Conservation (phyloP, 2,797 vertebrate species). For the Selene dorsalis region DNA sequence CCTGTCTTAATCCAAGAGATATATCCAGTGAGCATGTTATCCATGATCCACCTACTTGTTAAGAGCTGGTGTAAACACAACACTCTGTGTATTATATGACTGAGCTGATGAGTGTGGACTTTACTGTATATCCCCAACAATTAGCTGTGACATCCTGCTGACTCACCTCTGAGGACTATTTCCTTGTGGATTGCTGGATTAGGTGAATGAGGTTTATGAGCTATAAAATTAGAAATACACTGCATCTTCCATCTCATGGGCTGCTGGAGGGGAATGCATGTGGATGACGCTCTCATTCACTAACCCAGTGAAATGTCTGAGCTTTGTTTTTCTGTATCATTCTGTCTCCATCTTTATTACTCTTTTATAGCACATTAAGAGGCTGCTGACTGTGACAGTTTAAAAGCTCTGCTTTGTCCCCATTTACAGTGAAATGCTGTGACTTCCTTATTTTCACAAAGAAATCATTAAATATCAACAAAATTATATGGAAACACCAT, state of each 20-base stretch:
- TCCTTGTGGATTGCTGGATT: slow-evolving; percentile 15
- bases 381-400: slow-evolving; percentile 41
- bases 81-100: background rate
- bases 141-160: slow-evolving; percentile 34
- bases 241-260: slow-evolving; percentile 10
- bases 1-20: background rate
- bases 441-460: background rate
- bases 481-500: slow-evolving; percentile 14
- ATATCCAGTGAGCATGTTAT: background rate
- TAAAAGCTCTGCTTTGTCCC: slow-evolving; percentile 11
- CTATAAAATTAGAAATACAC: slow-evolving; percentile 48
- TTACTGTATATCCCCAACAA: slow-evolving; percentile 29
- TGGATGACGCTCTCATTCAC: slow-evolving; percentile 28
- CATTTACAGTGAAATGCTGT: slow-evolving; percentile 3
- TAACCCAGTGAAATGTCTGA: slow-evolving; percentile 20
- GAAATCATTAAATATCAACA: slow-evolving; percentile 27
- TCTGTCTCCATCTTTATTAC: slow-evolving; percentile 45
- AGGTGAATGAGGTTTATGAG: slow-evolving; percentile 51
- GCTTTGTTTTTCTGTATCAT: slow-evolving; percentile 4
- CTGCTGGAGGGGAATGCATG: slow-evolving; percentile 20
- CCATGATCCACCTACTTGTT: background rate
- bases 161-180: slow-evolving; percentile 22
- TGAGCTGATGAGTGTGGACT: background rate
- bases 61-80: background rate
- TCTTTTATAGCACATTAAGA: slow-evolving; percentile 55